phyloP scores from a whole-genome alignment of 2,113 vertebrate species.

The Festucalex cinctus region DNA sequence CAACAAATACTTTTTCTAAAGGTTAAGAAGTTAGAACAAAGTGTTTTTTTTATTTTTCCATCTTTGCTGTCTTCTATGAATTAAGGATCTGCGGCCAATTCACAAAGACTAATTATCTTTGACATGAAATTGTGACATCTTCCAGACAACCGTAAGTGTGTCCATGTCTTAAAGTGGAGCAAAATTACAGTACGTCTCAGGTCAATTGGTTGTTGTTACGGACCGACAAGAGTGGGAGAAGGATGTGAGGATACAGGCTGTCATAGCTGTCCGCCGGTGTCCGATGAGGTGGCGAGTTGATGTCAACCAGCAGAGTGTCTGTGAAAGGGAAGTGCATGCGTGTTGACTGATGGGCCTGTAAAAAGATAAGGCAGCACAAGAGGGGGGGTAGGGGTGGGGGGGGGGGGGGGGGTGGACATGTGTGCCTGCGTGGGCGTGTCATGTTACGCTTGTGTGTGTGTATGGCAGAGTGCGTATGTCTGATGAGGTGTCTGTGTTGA shows the following conservation, averaged over 20 bases:
- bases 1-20: neutral
- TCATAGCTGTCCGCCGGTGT: constrained; percentile 57
- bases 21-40: neutral
- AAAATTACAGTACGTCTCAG: constrained; percentile 17
- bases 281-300: constrained; percentile 60
- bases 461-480: constrained; percentile 22
- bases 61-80: neutral
- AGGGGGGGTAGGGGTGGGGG: no score
- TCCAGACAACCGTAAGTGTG: constrained; percentile 14
- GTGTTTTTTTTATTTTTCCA: neutral
- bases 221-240: constrained; percentile 30
- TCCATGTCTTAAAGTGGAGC: constrained; percentile 29
- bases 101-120: constrained; percentile 4
- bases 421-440: constrained; percentile 20
- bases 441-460: constrained; percentile 18
- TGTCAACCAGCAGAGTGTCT: constrained; percentile 33
- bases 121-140: constrained; percentile 17
- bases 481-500: constrained; percentile 48
- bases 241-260: constrained; percentile 43
- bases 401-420: neutral
- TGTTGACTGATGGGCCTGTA: constrained; percentile 37
- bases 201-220: constrained; percentile 54
- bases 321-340: constrained; percentile 7
- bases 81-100: constrained; percentile 5
- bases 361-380: constrained; percentile 31